Base-by-base conservation (phyloP, 2,797 vertebrate species). In the Tiaroga cobitis region DNA sequence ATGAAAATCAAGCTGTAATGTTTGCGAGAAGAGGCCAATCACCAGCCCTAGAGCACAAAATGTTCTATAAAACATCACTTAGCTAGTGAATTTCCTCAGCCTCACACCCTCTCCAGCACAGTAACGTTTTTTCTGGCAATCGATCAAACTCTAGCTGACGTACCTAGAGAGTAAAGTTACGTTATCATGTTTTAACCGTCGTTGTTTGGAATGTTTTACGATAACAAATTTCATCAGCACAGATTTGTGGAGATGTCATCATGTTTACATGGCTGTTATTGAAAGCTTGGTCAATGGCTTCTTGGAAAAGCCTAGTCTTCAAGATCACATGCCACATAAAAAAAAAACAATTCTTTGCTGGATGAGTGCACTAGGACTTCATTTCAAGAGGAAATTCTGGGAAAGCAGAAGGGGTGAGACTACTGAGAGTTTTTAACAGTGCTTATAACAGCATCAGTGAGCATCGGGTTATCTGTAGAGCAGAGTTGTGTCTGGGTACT, bases 11-110 rank as follows among this genome's bases (percentile, higher is more conserved):
- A 89, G 90, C 67, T 78, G 65, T 78, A 85, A 80, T 77, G 65
- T 87, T 83, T 84, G 83, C 43, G 4, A 81, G 83, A 81, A 81
- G 87, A 87, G 89, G 83, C 70, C 56, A 89, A 91, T 90, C 90
- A 56, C 54, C 80, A 69, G 65, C 80, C 84, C 78, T 68, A 63
- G 86, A 89, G 94, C 91, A 95, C 91, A 91, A 83, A 87, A 90
- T 93, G 93, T 95, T 94, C 93, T 92, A 77, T 83, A 89, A 91
- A 93, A 92, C 91, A 93, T 92, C 39, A 85, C 74, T 81, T 84
- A 85, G 83, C 87, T 68, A 70, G 83, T 76, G 41, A n/a, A 86
- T 81, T 82, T 85, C 56, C 41, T 83, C 39, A 83, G 43, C 41
- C 61, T 75, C 19, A 87, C 81, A 78, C 73, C 65, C 54, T 72